Evolutionary conservation across 2,888 invertebrate species (phyloP), one percentile per base, ranked within the genome.

Genomic region (Sisyra nigra): DNA sequence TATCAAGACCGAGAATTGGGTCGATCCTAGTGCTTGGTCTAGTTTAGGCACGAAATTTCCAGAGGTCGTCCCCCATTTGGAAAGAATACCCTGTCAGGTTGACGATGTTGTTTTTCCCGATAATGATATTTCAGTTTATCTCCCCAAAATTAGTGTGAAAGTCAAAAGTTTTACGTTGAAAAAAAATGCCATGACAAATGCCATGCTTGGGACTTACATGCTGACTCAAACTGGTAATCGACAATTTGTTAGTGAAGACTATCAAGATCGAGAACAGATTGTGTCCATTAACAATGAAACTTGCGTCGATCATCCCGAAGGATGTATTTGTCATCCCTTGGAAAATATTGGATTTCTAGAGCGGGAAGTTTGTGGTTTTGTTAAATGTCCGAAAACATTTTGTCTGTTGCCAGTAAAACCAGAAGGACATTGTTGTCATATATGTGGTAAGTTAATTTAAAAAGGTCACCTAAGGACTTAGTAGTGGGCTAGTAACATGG

Each of bases 331-430:
- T 37, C 46, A 46, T 33, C 11, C 29, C 13, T 34, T 30, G n/a
- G 31, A 9, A 14, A 10, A 32, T 29, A 29, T 41, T 38, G 18
- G 17, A 19, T 38, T 38, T 38, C 11, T 44, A 17, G 14, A 38
- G 24, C 37, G 39, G 14, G 40, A 38, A 9, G 41, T 46, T 5
- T 46, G 46, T 15, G 34, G 41, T 11, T 44, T 44, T 38, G 37
- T 37, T 13, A 36, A 41, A 38, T 46, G 46, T 18, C 37, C 34
- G 19, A 41, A 18, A 15, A 37, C 44, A n/a, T 44, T 38, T 34
- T 46, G 46, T 44, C 33, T 44, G 11, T 24, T 37, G 15, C 46
- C 46, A 8, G 15, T 46, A 11, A 41, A 44, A 39, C 46, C 46
- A 14, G 17, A 29, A 34, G 46, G 46, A 32, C 40, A 44, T 35